Evolutionary conservation across 2,888 invertebrate genomes (phyloP).

Genomic region (Suillia variegata): DNA sequence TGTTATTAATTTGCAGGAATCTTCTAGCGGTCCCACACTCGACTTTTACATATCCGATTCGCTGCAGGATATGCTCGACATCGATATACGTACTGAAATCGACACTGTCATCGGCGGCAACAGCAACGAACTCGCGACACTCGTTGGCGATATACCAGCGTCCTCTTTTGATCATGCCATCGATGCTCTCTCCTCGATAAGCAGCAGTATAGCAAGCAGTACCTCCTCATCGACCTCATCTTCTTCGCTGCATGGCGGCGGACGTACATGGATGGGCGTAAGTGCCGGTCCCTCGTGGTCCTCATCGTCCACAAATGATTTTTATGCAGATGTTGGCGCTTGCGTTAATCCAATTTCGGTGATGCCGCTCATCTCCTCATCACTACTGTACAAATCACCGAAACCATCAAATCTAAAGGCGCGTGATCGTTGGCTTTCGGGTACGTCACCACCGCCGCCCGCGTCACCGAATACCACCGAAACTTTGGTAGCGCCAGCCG

Average conservation of each 20-base stretch:
- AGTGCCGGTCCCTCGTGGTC: constrained; percentile 51
- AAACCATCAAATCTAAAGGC: constrained; percentile 52
- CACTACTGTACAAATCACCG: constrained; percentile 50
- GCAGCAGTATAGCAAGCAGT: constrained; percentile 30
- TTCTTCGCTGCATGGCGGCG: constrained; percentile 31
- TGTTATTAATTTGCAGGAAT: constrained; percentile 60
- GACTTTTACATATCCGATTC: constrained; percentile 73
- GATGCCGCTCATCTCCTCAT: constrained; percentile 75
- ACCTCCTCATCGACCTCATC: constrained; percentile 38
- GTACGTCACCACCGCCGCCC: constrained; percentile 63
- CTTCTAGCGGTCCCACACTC: constrained; percentile 66
- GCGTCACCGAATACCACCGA: constrained; percentile 69
- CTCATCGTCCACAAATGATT: constrained; percentile 65
- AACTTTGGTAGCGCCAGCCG: too few species aligned
- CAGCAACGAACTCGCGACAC: constrained; percentile 69
- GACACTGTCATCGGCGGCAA: constrained; percentile 78
- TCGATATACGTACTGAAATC: constrained; percentile 86
- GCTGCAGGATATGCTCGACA: constrained; percentile 88
- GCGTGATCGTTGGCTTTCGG: constrained; percentile 34
- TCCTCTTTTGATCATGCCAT: constrained; percentile 60
- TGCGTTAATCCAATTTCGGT: constrained; percentile 85
- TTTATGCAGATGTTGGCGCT: constrained; percentile 75
- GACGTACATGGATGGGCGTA: constrained; percentile 46
- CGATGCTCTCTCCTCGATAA: constrained; percentile 52
- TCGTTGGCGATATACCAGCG: constrained; percentile 51